phyloP scores from a whole-genome alignment of 2,888 invertebrate species.

The Xanthia togata region DNA sequence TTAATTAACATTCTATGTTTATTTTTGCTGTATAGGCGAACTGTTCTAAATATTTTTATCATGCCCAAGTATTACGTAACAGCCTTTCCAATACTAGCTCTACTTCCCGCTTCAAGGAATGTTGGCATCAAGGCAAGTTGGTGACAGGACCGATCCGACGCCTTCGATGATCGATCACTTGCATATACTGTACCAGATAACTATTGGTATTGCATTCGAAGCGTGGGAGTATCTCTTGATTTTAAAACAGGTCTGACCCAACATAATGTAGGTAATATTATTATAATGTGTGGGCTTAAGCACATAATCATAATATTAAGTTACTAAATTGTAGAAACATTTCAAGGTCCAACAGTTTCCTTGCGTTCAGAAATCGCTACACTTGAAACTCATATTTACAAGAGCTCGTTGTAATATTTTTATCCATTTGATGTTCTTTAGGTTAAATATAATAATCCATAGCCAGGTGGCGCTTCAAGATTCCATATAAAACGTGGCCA shows the following conservation, averaged over 20 bases:
- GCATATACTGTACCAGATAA: constrained; percentile 38
- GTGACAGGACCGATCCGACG: constrained; percentile 73
- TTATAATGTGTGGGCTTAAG: constrained; percentile 57
- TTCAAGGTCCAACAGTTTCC: constrained; percentile 61
- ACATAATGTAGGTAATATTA: constrained; percentile 36
- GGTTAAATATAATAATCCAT: constrained; percentile 32
- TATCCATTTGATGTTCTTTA: constrained; percentile 13
- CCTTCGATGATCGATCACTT: constrained; percentile 53
- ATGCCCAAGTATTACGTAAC: constrained; percentile 44
- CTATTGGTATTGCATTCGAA: constrained; percentile 27
- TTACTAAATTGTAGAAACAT: constrained; percentile 51
- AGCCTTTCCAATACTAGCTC: constrained; percentile 57
- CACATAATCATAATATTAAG: constrained; percentile 46
- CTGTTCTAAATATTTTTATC: constrained; percentile 30
- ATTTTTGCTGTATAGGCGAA: neutral
- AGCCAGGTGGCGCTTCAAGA: constrained; percentile 37
- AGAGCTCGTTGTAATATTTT: constrained; percentile 16
- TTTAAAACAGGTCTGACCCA: constrained; percentile 39
- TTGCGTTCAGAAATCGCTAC: constrained; percentile 35
- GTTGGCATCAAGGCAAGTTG: constrained; percentile 80
- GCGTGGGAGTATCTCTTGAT: constrained; percentile 62
- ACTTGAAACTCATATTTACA: constrained; percentile 24
- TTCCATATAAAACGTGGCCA: constrained; percentile 45
- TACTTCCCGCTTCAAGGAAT: constrained; percentile 84
- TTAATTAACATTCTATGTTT: constrained; percentile 15